Evolutionary conservation across 37 sponge, comb jelly and placozoan genomes (phyloP).

Genomic region (Beroe ovata): DNA sequence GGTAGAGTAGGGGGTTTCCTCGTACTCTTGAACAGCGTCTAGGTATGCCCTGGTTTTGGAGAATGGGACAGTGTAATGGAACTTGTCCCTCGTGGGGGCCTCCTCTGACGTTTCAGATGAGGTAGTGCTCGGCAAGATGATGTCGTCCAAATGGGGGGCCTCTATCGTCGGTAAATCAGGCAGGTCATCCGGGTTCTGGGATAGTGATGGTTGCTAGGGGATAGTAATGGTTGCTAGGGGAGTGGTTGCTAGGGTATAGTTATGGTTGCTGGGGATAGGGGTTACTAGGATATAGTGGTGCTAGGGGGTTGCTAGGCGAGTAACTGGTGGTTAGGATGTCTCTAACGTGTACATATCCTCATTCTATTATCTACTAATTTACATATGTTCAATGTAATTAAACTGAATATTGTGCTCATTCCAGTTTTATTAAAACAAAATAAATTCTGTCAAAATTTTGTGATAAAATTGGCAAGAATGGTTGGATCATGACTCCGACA

Average conservation of each 20-base stretch:
- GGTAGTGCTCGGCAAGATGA: not conserved
- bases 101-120: not conserved
- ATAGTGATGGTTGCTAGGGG: not conserved
- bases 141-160: not conserved
- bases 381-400: no score
- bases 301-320: no score
- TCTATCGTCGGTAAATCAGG: constrained; percentile 24
- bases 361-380: no score
- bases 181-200: constrained; percentile 13
- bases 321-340: not conserved
- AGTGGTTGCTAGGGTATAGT: not conserved
- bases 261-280: not conserved
- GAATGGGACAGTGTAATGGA: not conserved
- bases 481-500: no score
- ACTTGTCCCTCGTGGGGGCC: not conserved
- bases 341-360: no score
- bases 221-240: not conserved
- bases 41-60: not conserved
- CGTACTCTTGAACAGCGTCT: not conserved
- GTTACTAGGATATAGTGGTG: not conserved
- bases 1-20: not conserved
- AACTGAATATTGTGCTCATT: no score
- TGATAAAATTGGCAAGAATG: no score
- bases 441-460: no score
- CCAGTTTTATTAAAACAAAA: not conserved